Conservation (phyloP, 2,113 vertebrate species). For the Cricetomys ansorgei region DNA sequence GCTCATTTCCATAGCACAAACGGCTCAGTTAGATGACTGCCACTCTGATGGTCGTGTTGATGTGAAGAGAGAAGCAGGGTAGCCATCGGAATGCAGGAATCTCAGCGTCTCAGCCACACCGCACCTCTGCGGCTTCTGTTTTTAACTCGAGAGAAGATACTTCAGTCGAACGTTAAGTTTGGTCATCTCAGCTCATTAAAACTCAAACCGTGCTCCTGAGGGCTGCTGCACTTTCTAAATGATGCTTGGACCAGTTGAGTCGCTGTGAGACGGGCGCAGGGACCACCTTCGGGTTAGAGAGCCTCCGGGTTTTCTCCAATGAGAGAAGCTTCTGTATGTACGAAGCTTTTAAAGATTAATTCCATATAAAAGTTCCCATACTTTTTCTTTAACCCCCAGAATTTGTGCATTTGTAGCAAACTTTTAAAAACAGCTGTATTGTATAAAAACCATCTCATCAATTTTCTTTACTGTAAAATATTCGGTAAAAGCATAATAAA, state of each 20-base stretch:
- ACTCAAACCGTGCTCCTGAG: neutral
- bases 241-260: neutral
- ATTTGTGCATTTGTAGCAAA: neutral
- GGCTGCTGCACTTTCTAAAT: neutral
- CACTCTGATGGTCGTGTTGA: neutral
- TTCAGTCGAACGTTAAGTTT: neutral
- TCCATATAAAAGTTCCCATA: neutral
- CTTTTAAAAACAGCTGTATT: neutral
- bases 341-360: neutral
- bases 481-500: neutral
- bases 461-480: neutral
- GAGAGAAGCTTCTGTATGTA: neutral
- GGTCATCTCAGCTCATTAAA: neutral
- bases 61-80: neutral
- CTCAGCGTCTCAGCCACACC: neutral
- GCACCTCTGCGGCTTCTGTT: neutral
- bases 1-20: neutral
- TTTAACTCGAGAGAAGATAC: neutral
- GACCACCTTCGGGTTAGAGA: fast-evolving
- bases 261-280: neutral
- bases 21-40: neutral
- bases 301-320: neutral
- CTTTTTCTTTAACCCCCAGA: neutral
- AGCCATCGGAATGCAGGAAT: neutral
- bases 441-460: neutral